Percentiles rank a stretch among this genome's conserved stretches.
Evolutionary conservation across 2,113 vertebrate species (phyloP).

Genomic region (Vulpes lagopus): DNA sequence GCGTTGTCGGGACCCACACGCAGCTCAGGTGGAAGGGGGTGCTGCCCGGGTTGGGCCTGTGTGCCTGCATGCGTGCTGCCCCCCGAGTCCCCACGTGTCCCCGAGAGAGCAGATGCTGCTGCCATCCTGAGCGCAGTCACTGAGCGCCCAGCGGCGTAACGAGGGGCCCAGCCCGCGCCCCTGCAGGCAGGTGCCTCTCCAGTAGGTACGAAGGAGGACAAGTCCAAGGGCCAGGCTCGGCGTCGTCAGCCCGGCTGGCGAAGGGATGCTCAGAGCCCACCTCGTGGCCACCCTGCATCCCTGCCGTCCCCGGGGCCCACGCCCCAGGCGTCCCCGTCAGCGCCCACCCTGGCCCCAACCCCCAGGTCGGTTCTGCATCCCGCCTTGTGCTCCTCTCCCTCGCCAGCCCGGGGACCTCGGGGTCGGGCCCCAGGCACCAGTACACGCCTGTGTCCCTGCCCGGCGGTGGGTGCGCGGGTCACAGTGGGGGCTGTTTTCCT

Average conservation of each 20-base stretch:
- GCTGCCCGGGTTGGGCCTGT: not conserved
- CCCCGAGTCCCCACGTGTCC: not conserved
- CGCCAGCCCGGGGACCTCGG: not conserved
- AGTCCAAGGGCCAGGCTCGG: not conserved
- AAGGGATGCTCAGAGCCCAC: rapidly evolving
- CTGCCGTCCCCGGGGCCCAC: not conserved
- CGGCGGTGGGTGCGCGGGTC: rapidly evolving
- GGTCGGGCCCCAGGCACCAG: not conserved
- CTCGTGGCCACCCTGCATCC: not conserved
- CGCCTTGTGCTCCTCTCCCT: not conserved
- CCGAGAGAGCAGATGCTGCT: rapidly evolving
- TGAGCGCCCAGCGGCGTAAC: rapidly evolving
- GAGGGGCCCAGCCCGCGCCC: not conserved
- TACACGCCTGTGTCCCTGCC: not conserved
- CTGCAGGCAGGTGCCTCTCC: not conserved
- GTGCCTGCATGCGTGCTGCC: not conserved
- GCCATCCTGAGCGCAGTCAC: not conserved
- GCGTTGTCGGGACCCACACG: not conserved
- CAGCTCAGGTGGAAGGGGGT: no score
- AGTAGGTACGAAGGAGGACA: rapidly evolving
- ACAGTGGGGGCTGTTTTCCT: not conserved
- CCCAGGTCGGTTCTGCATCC: not conserved
- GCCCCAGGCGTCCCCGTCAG: not conserved
- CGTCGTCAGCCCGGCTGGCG: rapidly evolving
- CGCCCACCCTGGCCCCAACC: not conserved